Base-by-base conservation (phyloP, 2,888 invertebrate species). In the Phortica okadai region DNA sequence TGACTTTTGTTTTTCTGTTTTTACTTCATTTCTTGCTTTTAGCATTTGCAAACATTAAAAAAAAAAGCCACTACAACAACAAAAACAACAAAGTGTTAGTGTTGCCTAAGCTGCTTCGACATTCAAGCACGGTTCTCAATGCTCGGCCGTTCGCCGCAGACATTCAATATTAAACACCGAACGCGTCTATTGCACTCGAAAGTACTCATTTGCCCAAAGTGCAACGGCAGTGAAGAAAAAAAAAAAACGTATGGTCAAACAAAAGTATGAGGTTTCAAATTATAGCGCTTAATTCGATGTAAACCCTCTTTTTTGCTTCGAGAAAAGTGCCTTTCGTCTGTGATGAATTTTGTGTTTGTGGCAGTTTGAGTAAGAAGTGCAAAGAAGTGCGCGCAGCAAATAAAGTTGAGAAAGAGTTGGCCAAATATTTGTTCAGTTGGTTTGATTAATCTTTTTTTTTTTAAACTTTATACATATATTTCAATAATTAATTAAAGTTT, bases 1-100 rank as follows among this genome's bases (percentile, higher is more conserved):
- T 66, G 21, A 76, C 78, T 83, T 81, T 81, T 81, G 73, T 78
- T 79, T 81, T 77, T 80, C 77, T 88, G 83, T 84, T 88, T 84
- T 88, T 85, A 83, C 85, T 78, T 80, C 83, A 74, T 80, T 84
- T 86, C 83, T 83, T 80, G 6, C 41, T 59, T 16, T 44, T 42
- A 41, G 7, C 50, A 50, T 11, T 50, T 50, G 50, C 50, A 67
- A 67, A 42, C 6, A 33, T 41, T 2, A 66, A 67, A 41, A 11
- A 41, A 11, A 67, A 67, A 67, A 67, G 16, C 7, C 50, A 33
- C 33, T 4, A 33, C 2, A 33, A 33, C 50, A 50, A 11, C 50
- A 14, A 45, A 45, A 45, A 50, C 33, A 33, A 33, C 33, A 33
- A 33, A 33, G 33, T 5, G 33, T 33, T 33, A 33, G 33, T 33